phyloP scores from a whole-genome alignment of 2,797 vertebrate genomes.

The Triplophysa yarkandensis region DNA sequence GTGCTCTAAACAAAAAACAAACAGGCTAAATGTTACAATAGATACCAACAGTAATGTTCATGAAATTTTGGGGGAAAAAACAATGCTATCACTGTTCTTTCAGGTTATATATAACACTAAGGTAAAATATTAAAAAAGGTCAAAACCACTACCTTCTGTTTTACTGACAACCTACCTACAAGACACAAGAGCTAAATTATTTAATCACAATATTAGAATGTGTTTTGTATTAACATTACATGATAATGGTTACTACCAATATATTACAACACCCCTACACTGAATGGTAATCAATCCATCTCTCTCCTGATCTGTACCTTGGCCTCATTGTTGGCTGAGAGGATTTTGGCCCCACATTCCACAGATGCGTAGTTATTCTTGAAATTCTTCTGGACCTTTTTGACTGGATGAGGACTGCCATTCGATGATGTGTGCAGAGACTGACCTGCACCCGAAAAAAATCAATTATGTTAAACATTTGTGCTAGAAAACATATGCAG shows the following conservation, averaged over 20 bases:
- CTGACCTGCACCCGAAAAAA: constrained; percentile 78
- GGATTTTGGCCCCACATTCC: constrained; percentile 97
- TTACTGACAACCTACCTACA: too few relatives aligned
- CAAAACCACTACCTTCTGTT: too few relatives aligned
- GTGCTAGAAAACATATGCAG: neutral
- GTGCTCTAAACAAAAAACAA: constrained; percentile 80
- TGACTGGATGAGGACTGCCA: constrained; percentile 83
- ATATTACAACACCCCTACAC: neutral
- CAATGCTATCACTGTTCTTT: too few relatives aligned
- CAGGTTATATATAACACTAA: too few relatives aligned
- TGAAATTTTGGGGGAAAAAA: too few relatives aligned
- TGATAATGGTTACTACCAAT: too few relatives aligned
- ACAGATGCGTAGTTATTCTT: constrained; percentile 98
- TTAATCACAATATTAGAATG: too few relatives aligned
- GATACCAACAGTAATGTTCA: too few relatives aligned
- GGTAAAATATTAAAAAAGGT: too few relatives aligned
- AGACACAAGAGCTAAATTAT: too few relatives aligned
- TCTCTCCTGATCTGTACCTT: constrained; percentile 74
- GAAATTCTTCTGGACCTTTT: constrained; percentile 97
- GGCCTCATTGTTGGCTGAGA: constrained; percentile 94
- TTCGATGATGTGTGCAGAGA: constrained; percentile 88
- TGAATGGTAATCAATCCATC: neutral
- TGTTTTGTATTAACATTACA: too few relatives aligned
- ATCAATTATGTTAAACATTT: neutral
- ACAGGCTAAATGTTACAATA: too few relatives aligned